phyloP scores from a whole-genome alignment of 2,888 invertebrate species.

The Sinotaia quadrata region DNA sequence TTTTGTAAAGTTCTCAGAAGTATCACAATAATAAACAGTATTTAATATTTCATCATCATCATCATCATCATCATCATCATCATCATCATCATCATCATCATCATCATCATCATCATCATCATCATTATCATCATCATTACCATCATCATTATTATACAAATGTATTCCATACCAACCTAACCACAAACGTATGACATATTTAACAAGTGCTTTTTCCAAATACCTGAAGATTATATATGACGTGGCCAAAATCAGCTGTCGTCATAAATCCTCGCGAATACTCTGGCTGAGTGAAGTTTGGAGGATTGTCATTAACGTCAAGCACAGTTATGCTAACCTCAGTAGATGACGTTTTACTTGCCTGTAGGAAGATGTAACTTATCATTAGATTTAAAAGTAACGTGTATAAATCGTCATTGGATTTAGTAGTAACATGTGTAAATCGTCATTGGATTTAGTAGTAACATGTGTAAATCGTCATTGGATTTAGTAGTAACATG shows the following conservation, averaged over 20 bases:
- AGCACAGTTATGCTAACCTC: conserved; percentile 20
- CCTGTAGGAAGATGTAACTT: no score
- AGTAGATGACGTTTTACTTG: no score
- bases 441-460: no score
- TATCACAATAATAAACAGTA: no score
- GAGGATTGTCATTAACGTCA: conserved; percentile 35
- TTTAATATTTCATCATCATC: background rate
- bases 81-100: background rate
- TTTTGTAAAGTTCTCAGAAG: no score
- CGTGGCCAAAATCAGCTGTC: conserved; percentile 25
- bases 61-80: conserved; percentile 1
- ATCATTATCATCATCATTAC: background rate
- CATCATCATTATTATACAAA: no score
- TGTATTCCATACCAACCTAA: no score
- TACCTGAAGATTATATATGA: conserved; percentile 25
- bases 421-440: no score
- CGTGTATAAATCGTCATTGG: no score
- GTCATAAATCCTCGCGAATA: conserved; percentile 24
- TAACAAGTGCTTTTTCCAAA: background rate
- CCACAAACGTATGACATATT: background rate
- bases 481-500: no score
- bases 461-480: no score
- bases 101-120: background rate
- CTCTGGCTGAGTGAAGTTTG: conserved; percentile 18
- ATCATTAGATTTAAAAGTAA: no score